A percentile compares a stretch with the other conserved stretches of the same genome.
Conservation (phyloP, 2,113 vertebrate genomes). For the Pterophyllum scalare region DNA sequence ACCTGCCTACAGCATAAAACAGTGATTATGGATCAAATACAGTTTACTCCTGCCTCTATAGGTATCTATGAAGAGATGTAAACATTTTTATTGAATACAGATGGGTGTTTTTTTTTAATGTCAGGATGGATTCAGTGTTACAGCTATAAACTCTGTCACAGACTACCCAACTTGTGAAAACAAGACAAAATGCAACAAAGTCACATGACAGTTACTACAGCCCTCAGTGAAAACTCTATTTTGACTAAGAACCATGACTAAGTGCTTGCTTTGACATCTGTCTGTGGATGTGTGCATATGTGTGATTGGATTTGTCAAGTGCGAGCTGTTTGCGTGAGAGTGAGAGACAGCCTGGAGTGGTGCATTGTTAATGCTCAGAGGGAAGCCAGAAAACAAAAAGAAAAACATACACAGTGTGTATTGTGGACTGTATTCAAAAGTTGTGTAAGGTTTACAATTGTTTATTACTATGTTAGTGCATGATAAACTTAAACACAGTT, state of each 20-base stretch:
- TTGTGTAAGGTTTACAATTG: neutral
- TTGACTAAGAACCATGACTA: constrained; percentile 12
- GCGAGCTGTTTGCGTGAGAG: constrained; percentile 18
- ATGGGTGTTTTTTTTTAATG: neutral
- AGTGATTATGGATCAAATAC: constrained; percentile 1
- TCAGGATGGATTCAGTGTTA: neutral
- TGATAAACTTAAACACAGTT: neutral
- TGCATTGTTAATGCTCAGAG: constrained; percentile 26
- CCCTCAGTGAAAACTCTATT: constrained; percentile 22
- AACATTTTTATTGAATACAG: constrained; percentile 26
- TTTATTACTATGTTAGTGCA: neutral
- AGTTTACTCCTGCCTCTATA: neutral
- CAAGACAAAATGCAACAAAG: constrained; percentile 19
- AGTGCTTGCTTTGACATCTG: constrained; percentile 1
- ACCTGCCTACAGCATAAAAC: neutral
- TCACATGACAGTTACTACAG: constrained; percentile 29
- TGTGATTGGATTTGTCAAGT: constrained; percentile 3
- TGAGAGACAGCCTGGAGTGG: constrained; percentile 33
- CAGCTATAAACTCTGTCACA: neutral
- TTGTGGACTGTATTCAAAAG: constrained; percentile 3
- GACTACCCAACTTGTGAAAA: constrained; percentile 1
- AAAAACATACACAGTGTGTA: neutral
- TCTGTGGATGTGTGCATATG: constrained; percentile 9
- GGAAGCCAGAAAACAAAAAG: neutral
- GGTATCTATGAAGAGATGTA: constrained; percentile 20